Conservation (phyloP, 2,113 vertebrate genomes). For the Leptobrachium leishanense region DNA sequence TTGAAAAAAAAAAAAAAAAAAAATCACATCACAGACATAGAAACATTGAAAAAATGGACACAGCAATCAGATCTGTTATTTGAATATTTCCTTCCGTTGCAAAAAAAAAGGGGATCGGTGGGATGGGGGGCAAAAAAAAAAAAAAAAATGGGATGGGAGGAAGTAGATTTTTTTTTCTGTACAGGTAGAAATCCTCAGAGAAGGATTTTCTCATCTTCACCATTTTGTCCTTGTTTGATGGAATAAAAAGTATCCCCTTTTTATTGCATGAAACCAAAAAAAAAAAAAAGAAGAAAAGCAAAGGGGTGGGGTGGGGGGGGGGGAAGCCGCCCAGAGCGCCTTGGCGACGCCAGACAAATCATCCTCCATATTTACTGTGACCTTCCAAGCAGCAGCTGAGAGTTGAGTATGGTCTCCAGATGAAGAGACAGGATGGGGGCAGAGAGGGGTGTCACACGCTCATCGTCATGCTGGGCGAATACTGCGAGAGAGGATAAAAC, state of each 20-base stretch:
- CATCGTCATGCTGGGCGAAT: constrained; percentile 99
- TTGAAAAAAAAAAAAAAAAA: constrained; percentile 53
- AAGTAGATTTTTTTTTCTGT: constrained; percentile 75
- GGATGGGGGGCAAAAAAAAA: constrained; percentile 22
- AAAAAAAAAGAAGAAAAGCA: constrained; percentile 53
- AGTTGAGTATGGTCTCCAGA: constrained; percentile 75
- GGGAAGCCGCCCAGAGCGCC: constrained; percentile 59
- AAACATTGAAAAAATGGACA: constrained; percentile 67
- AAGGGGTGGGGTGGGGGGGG: constrained; percentile 35
- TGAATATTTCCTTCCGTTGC: constrained; percentile 71
- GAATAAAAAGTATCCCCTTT: constrained; percentile 88
- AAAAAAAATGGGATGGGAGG: constrained; percentile 32
- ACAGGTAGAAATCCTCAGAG: constrained; percentile 78
- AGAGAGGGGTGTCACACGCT: constrained; percentile 84
- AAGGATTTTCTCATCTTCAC: constrained; percentile 81
- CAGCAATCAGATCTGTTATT: constrained; percentile 74
- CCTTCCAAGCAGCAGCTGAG: constrained; percentile 90
- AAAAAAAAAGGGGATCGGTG: constrained; percentile 50
- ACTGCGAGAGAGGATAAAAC: constrained; percentile 69
- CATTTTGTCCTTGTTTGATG: constrained; percentile 78
- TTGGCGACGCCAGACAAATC: constrained; percentile 76
- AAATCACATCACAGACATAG: constrained; percentile 71
- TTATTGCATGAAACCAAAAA: constrained; percentile 85
- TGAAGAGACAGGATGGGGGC: constrained; percentile 57
- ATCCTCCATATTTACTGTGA: constrained; percentile 85